Conservation (phyloP, 2,113 vertebrate genomes). For the Ellobius talpinus region DNA sequence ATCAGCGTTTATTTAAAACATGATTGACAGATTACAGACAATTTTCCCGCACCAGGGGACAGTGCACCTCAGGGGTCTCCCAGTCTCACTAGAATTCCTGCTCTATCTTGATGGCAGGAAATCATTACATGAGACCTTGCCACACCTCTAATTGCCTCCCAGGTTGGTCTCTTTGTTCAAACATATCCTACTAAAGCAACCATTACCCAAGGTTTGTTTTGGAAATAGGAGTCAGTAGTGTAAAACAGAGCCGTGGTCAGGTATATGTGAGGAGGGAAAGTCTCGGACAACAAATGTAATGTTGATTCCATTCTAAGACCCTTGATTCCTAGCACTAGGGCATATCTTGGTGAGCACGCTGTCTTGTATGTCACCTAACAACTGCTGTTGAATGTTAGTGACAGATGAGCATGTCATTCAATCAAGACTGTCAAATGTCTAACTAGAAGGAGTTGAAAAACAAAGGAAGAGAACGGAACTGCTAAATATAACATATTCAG, state of each 20-base stretch:
- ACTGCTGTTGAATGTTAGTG: slow-evolving; percentile 62
- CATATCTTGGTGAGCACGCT: background rate
- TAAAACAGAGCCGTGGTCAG: background rate
- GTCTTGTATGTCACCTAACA: slow-evolving; percentile 44
- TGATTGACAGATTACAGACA: too few species aligned
- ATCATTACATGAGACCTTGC: background rate
- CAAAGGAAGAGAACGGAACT: slow-evolving; percentile 42
- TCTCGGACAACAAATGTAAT: background rate
- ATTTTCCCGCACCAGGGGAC: too few species aligned
- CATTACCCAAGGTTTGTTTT: background rate
- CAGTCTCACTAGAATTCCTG: background rate
- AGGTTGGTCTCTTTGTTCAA: background rate
- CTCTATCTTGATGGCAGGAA: background rate
- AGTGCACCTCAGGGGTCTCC: background rate
- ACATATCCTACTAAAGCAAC: background rate
- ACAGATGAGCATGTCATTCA: slow-evolving; percentile 54
- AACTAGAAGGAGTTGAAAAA: slow-evolving; percentile 59
- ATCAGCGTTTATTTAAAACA: too few species aligned
- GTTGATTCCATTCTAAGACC: background rate
- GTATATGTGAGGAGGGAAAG: too few species aligned
- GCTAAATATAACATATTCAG: slow-evolving; percentile 43
- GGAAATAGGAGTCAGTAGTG: background rate
- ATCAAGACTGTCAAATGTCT: slow-evolving; percentile 58
- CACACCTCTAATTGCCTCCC: background rate
- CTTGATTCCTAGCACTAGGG: background rate